Evolutionary conservation across 2,797 vertebrate genomes (phyloP).

Genomic region (Coregonus suidteri): DNA sequence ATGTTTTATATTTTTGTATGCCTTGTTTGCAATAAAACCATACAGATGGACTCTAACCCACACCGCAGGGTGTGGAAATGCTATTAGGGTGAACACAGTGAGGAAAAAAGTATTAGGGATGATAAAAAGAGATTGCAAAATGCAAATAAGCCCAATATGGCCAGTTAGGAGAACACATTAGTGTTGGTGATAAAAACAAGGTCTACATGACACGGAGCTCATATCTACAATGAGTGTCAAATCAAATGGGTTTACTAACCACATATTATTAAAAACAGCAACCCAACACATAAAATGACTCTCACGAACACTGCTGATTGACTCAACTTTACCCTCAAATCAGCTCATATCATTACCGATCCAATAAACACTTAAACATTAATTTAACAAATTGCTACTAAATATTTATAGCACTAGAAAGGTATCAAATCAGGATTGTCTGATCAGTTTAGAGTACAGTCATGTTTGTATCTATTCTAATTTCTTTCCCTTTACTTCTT

Average conservation of each 20-base stretch:
- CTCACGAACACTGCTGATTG: background rate
- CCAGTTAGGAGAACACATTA: background rate
- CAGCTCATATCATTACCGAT: background rate
- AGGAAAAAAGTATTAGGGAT: slow-evolving; percentile 52
- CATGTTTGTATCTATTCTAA: no score
- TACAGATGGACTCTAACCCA: slow-evolving; percentile 55
- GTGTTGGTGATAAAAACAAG: background rate
- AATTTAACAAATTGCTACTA: background rate
- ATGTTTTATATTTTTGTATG: slow-evolving; percentile 45
- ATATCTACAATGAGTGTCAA: background rate
- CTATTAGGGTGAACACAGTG: slow-evolving; percentile 56
- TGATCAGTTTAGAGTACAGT: no score
- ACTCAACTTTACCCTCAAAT: background rate
- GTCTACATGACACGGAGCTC: background rate
- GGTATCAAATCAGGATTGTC: no score
- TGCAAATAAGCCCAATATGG: slow-evolving; percentile 24
- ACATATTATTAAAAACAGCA: background rate
- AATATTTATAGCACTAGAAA: background rate
- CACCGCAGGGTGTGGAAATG: slow-evolving; percentile 29
- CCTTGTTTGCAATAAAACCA: slow-evolving; percentile 64
- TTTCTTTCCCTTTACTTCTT: no score
- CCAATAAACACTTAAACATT: background rate
- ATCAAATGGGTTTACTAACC: background rate
- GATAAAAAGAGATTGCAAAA: slow-evolving; percentile 48
- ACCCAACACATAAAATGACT: background rate